phyloP scores from a whole-genome alignment of 1,140 invertebrate species.

The Drosophila parvula region DNA sequence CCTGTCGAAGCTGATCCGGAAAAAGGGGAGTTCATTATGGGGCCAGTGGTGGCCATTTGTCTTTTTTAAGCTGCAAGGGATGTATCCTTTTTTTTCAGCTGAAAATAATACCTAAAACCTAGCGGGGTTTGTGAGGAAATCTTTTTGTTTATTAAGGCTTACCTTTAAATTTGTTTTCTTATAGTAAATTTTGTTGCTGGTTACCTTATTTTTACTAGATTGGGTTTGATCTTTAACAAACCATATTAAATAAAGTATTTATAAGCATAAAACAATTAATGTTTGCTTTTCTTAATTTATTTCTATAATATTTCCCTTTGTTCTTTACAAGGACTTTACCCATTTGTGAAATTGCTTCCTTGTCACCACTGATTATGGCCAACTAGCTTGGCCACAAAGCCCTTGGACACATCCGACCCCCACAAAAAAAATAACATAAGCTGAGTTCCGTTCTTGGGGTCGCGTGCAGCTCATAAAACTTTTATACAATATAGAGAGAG shows the following conservation, averaged over 20 bases:
- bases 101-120: too few species aligned
- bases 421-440: conserved; percentile 5
- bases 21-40: conserved; percentile 57
- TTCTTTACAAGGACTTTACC: neutral
- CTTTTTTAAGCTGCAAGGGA: conserved; percentile 1
- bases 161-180: too few species aligned
- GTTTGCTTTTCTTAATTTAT: rapidly evolving
- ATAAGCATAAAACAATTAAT: neutral
- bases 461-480: conserved; percentile 30
- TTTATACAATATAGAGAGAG: neutral
- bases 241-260: neutral
- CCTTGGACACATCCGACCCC: neutral
- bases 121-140: neutral
- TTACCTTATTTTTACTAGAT: too few species aligned
- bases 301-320: neutral
- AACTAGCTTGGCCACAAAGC: conserved; percentile 41
- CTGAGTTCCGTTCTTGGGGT: conserved; percentile 3
- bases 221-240: neutral
- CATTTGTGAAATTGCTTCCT: neutral
- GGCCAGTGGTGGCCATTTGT: conserved; percentile 11
- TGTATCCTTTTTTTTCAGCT: neutral
- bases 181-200: too few species aligned
- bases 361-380: conserved; percentile 15
- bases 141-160: too few species aligned
- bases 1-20: conserved; percentile 37